Conservation (phyloP, 2,113 vertebrate genomes). For the Choloepus hoffmanni region DNA sequence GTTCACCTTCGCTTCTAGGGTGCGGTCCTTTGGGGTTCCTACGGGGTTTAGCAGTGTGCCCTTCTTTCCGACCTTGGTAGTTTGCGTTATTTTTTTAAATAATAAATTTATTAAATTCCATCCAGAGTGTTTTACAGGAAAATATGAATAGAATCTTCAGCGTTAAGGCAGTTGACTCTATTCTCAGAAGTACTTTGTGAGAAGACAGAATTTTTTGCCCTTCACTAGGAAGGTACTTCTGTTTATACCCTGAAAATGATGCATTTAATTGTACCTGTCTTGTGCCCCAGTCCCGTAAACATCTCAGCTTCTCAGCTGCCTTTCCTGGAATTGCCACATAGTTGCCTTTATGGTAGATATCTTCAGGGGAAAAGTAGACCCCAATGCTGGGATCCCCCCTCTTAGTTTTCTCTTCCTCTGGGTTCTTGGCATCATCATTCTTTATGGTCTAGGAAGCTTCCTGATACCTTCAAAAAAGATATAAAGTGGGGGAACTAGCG, state of each 20-base stretch:
- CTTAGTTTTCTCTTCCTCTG: not conserved
- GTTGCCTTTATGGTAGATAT: not conserved
- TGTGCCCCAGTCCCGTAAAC: no score
- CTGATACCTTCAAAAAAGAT: not conserved
- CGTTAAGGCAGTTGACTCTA: not conserved
- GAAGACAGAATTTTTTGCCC: not conserved
- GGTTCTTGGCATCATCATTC: no score
- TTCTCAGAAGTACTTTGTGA: slow-evolving; percentile 46
- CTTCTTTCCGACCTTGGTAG: not conserved
- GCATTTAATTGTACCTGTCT: not conserved
- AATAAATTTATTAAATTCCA: slow-evolving; percentile 80
- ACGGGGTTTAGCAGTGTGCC: not conserved
- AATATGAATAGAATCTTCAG: not conserved
- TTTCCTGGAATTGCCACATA: not conserved
- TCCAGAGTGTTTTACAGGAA: slow-evolving; percentile 44
- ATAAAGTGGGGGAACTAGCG: no score
- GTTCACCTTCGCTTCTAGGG: not conserved
- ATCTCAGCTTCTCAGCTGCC: not conserved
- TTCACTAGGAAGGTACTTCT: not conserved
- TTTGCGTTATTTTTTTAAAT: slow-evolving; percentile 38
- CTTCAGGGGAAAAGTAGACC: not conserved
- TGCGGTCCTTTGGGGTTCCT: not conserved
- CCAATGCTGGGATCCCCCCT: fast-evolving
- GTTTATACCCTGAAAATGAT: not conserved
- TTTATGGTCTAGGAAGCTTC: not conserved